Evolutionary conservation across 2,113 vertebrate genomes (phyloP).

Genomic region (Dolichallabes microphthalmus): DNA sequence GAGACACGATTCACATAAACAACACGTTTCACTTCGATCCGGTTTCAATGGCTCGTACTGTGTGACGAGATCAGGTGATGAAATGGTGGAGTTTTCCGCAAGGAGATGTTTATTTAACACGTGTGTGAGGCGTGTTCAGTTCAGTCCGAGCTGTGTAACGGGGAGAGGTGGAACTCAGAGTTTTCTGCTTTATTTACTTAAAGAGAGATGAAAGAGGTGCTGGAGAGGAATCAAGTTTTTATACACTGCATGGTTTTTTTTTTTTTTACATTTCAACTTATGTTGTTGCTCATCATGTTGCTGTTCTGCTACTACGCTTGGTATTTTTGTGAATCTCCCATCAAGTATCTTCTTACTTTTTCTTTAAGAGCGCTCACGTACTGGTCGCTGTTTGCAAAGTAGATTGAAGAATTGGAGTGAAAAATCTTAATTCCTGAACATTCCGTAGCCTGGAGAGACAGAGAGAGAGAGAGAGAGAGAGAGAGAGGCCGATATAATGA

Average conservation of each 20-base stretch:
- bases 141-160: neutral
- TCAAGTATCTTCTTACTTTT: constrained; percentile 76
- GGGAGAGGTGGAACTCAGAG: neutral
- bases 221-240: neutral
- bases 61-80: neutral
- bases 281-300: too few relatives aligned
- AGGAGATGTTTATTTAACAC: neutral
- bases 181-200: neutral
- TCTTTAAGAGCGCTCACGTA: constrained; percentile 84
- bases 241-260: neutral
- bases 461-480: too few relatives aligned
- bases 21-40: neutral
- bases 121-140: neutral
- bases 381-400: constrained; percentile 94
- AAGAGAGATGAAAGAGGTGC: neutral
- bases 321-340: neutral
- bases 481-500: too few relatives aligned
- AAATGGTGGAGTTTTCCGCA: neutral
- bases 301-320: neutral
- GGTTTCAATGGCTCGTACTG: neutral
- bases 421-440: constrained; percentile 94
- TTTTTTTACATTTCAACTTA: too few relatives aligned
- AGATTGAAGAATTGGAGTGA: constrained; percentile 89
- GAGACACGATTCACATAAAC: neutral
- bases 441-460: constrained; percentile 71